Evolutionary conservation across 2,888 invertebrate species (phyloP).

Genomic region (Hermaeophaga mercurialis): DNA sequence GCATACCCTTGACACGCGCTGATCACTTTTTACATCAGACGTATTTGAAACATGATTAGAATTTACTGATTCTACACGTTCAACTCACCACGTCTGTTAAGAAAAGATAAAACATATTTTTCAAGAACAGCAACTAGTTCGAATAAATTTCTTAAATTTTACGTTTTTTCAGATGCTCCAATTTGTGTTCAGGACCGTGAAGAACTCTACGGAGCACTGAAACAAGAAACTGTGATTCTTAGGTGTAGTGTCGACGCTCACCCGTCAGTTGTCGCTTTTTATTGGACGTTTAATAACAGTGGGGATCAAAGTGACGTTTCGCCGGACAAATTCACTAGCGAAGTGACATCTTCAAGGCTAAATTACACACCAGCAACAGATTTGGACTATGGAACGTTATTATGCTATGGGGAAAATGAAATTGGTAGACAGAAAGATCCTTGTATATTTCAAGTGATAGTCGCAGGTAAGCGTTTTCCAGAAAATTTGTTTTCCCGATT

Average conservation of each 20-base stretch:
- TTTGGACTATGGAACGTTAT: constrained; percentile 87
- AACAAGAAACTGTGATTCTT: constrained; percentile 84
- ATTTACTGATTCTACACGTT: too few species aligned
- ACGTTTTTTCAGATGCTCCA: constrained; percentile 67
- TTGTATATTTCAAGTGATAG: constrained; percentile 84
- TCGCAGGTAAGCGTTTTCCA: constrained; percentile 67
- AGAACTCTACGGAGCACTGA: constrained; percentile 83
- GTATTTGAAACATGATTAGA: too few species aligned
- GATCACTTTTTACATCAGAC: too few species aligned
- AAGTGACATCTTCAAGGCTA: constrained; percentile 72
- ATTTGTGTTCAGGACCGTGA: constrained; percentile 78
- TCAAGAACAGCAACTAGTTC: too few species aligned
- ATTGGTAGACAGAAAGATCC: constrained; percentile 84
- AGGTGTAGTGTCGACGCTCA: constrained; percentile 89
- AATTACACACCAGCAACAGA: constrained; percentile 87
- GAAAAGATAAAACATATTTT: too few species aligned
- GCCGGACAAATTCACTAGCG: constrained; percentile 67
- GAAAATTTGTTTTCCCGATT: background rate
- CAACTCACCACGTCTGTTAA: too few species aligned
- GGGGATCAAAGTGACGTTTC: constrained; percentile 83
- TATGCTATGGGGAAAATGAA: constrained; percentile 84
- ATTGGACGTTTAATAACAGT: constrained; percentile 93
- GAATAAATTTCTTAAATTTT: background rate
- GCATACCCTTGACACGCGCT: too few species aligned
- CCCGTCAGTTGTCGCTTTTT: constrained; percentile 83